Base-by-base conservation (phyloP, 2,797 vertebrate species). In the Accipiter fasciatus region DNA sequence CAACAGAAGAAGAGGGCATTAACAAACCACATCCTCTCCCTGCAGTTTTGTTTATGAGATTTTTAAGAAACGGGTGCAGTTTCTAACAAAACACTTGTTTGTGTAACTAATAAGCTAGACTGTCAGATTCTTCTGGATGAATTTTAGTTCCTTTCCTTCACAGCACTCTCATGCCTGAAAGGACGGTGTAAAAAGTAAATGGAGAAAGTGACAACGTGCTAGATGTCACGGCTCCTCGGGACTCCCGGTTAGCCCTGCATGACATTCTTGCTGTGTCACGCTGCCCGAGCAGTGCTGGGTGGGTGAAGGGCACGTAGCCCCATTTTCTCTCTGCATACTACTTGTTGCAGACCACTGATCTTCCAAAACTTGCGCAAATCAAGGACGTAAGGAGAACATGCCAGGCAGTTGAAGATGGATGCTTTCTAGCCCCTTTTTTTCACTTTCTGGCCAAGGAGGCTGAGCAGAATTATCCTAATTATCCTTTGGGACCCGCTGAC, bases 211-310 rank as follows among this genome's bases (percentile, higher is more conserved):
- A 35, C 62, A 79, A 25, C 0, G 1, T 70, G 71, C 44, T 75
- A 22, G 44, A 40, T 87, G 58, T 37, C 67, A 25, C 0, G 0
- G 22, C 20, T 90, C 29, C 66, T 70, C 0, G 0, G 18, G 35
- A 82, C 54, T 16, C 75, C 26, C 1, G 0, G 47, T 70, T 37
- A 73, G 22, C 40, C 50, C 55, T 25, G 55, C 7, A 0, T 9
- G 26, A 46, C 9, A 33, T 44, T 49, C 33, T 80, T 0, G 0
- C 35, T 19, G 10, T 50, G 46, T 57, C 61, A 29, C 0, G 0
- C 47, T 86, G 59, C 49, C 64, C 0, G 0, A 57, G 37, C 7
- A 0, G 1, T 35, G n/a, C 72, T 57, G 49, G 21, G 25, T 26
- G 26, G 20, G 4, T n/a, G 28, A 69, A 58, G 25, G 22, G 19